phyloP scores from a whole-genome alignment of 2,113 vertebrate species.

The Leuciscus idus region DNA sequence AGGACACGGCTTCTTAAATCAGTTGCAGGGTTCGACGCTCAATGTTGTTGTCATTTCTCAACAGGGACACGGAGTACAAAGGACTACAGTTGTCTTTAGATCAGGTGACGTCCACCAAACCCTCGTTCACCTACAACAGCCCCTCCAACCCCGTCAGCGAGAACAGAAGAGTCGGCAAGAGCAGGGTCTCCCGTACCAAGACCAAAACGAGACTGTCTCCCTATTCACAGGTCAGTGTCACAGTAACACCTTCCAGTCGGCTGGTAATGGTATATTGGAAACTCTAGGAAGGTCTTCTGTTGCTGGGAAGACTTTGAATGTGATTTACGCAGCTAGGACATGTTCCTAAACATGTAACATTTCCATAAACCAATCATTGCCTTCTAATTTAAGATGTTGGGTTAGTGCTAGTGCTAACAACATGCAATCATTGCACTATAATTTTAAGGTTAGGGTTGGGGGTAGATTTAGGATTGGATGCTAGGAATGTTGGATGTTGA shows the following conservation, averaged over 20 bases:
- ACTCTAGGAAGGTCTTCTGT: background rate
- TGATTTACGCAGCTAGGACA: background rate
- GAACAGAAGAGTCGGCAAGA: conserved; percentile 83
- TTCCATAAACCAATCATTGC: conserved; percentile 12
- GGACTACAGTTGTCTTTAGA: conserved; percentile 95
- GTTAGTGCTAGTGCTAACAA: background rate
- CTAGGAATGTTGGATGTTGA: conserved; percentile 4
- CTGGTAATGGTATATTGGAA: background rate
- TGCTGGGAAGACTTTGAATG: background rate
- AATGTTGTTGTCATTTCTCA: conserved; percentile 53
- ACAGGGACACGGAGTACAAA: conserved; percentile 96
- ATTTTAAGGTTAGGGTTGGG: background rate
- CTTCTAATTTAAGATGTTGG: conserved; percentile 3
- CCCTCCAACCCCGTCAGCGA: conserved; percentile 81
- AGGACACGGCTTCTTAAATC: conserved; percentile 36
- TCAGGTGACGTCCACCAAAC: conserved; percentile 89
- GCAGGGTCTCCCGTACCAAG: conserved; percentile 82
- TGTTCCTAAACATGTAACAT: background rate
- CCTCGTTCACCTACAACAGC: conserved; percentile 84
- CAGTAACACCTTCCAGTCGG: background rate
- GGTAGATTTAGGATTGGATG: background rate
- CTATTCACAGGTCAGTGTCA: conserved; percentile 86
- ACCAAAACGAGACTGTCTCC: conserved; percentile 92
- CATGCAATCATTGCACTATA: background rate
- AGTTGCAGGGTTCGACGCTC: background rate